These are phyloP conservation scores for Acipenser transmontanus DNA, from an alignment of 2,797 vertebrate species.

Conservation along the genomic window DNA sequence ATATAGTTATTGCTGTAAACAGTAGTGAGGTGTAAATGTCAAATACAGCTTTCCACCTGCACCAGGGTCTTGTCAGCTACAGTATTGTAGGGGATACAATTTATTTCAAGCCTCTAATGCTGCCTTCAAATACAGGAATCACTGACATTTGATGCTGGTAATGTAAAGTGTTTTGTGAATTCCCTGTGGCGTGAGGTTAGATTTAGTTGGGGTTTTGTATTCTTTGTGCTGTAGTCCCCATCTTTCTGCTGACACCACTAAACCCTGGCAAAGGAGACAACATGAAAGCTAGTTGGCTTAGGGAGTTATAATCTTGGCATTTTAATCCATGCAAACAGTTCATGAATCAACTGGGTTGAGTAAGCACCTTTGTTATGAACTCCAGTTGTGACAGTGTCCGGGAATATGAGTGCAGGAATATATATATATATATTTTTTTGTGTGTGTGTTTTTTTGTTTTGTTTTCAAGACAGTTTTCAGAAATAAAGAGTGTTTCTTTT, in stretches of 20 bases:
- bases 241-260: conserved; percentile 9
- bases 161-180: conserved; percentile 1
- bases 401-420: conserved; percentile 26
- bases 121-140: neutral
- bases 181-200: neutral
- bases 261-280: conserved; percentile 15
- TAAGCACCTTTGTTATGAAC: conserved; percentile 56
- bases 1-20: conserved; percentile 4
- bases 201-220: conserved; percentile 13
- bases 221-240: conserved; percentile 14
- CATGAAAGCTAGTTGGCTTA: conserved; percentile 12
- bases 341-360: conserved; percentile 41
- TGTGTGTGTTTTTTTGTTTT: conserved; percentile 56
- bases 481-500: conserved; percentile 56
- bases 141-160: conserved; percentile 14
- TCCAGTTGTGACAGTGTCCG: conserved; percentile 45
- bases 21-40: conserved; percentile 9
- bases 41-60: conserved; percentile 18
- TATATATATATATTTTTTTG: conserved; percentile 16
- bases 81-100: neutral
- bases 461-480: conserved; percentile 55
- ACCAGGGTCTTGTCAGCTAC: conserved; percentile 2
- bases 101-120: conserved; percentile 4
- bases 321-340: conserved; percentile 15
- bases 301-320: conserved; percentile 13